Evolutionary conservation across 2,113 vertebrate genomes (phyloP).

Genomic region (Suncus etruscus): DNA sequence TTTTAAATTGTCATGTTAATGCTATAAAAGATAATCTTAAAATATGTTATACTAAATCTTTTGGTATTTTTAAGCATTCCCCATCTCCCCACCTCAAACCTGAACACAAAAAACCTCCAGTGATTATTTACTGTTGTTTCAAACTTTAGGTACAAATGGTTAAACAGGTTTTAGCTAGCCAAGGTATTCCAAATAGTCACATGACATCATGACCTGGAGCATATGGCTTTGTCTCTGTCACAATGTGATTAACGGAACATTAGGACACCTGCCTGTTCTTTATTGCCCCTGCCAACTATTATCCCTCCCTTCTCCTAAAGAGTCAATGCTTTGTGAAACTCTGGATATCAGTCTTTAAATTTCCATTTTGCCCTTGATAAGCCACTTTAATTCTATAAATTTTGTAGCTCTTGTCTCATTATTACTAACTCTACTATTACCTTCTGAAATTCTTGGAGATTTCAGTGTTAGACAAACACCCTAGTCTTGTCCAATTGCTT

Average conservation of each 20-base stretch:
- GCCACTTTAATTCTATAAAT: not conserved
- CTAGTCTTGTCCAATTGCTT: not conserved
- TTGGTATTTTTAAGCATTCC: not conserved
- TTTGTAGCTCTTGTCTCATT: not conserved
- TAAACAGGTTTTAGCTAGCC: not conserved
- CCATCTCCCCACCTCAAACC: not conserved
- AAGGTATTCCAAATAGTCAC: not conserved
- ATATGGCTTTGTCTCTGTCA: slow-evolving; percentile 21
- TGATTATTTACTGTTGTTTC: not conserved
- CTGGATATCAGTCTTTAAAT: not conserved
- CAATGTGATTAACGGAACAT: slow-evolving; percentile 25
- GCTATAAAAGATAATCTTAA: slow-evolving; percentile 42
- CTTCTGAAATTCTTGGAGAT: slow-evolving; percentile 7
- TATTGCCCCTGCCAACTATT: not conserved
- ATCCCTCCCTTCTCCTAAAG: not conserved
- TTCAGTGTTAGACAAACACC: not conserved
- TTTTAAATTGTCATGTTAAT: slow-evolving; percentile 40
- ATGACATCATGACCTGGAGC: not conserved
- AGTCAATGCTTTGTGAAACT: not conserved
- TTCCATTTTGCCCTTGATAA: not conserved
- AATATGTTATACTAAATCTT: slow-evolving; percentile 43
- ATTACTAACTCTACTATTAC: not conserved
- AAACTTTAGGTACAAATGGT: slow-evolving; percentile 14
- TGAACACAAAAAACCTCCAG: not conserved
- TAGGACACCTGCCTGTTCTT: slow-evolving; percentile 23